Percentiles rank a stretch among this genome's conserved stretches.
These are phyloP conservation scores for Antigone vipio DNA, from an alignment of 2,113 vertebrate species.

Conservation along the genomic window DNA sequence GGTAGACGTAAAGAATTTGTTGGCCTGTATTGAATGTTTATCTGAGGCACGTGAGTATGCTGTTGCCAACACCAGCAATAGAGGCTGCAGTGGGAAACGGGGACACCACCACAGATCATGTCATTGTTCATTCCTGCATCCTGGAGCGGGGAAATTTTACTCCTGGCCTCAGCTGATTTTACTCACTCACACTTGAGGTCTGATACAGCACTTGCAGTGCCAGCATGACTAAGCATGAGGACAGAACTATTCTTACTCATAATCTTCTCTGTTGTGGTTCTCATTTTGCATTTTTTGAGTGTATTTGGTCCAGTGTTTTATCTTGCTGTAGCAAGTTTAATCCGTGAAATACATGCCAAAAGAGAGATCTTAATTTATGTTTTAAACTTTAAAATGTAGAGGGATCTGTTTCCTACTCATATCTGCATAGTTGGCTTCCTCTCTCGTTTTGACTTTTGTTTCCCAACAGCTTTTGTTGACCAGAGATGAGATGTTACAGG, in stretches of 20 bases:
- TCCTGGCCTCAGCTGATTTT: background rate
- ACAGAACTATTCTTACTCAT: background rate
- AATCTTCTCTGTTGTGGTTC: background rate
- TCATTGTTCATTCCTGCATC: background rate
- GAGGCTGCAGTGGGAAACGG: background rate
- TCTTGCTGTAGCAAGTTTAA: background rate
- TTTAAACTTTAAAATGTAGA: background rate
- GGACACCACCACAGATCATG: background rate
- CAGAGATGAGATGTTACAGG: constrained; percentile 87
- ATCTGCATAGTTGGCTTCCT: background rate
- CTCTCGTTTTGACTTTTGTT: constrained; percentile 20
- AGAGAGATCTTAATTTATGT: background rate
- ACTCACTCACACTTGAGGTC: background rate
- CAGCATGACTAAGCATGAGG: background rate
- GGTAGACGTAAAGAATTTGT: background rate
- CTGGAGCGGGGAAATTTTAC: background rate
- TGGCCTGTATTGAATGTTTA: background rate
- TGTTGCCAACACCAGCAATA: background rate
- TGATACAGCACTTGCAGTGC: background rate
- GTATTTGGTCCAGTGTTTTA: background rate
- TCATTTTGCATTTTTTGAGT: background rate
- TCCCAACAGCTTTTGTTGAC: constrained; percentile 85
- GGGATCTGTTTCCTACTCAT: background rate
- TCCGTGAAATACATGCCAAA: background rate
- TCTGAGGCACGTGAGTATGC: background rate